phyloP scores from a whole-genome alignment of 2,888 invertebrate genomes.

The Drosophila anomelani region DNA sequence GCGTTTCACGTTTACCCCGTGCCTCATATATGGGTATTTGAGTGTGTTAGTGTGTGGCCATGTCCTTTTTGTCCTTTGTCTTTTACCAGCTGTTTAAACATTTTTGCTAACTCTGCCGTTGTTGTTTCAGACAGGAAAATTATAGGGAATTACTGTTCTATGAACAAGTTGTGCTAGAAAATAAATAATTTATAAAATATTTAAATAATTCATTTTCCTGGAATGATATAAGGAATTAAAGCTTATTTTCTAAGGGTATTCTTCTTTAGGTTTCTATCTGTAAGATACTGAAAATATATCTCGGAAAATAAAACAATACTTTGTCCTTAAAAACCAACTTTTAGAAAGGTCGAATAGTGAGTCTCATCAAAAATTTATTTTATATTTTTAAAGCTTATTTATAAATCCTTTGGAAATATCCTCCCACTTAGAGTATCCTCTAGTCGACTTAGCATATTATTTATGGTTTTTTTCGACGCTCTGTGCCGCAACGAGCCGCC shows the following conservation, averaged over 20 bases:
- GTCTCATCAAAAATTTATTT: neutral
- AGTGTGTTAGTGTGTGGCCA: conserved; percentile 9
- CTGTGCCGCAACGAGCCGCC: conserved; percentile 38
- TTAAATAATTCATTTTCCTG: neutral
- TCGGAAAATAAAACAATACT: neutral
- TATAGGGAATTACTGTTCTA: neutral
- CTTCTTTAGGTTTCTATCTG: neutral
- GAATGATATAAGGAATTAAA: too few species aligned
- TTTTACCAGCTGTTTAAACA: conserved; percentile 72
- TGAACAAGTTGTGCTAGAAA: too few species aligned
- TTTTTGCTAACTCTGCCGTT: conserved; percentile 60
- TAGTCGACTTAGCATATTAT: neutral
- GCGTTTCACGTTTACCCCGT: conserved; percentile 1
- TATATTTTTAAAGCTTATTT: neutral
- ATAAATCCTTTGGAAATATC: too few species aligned
- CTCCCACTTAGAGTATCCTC: neutral
- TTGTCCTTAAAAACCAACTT: too few species aligned
- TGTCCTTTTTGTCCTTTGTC: conserved; percentile 53
- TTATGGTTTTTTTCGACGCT: conserved; percentile 9
- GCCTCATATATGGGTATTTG: neutral
- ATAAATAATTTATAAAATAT: neutral
- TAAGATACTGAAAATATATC: neutral
- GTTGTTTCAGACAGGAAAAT: conserved; percentile 8
- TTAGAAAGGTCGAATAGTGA: too few species aligned
- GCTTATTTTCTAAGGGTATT: neutral